Base-by-base conservation (phyloP, 2,113 vertebrate genomes). In the Leptocoma aspasia region DNA sequence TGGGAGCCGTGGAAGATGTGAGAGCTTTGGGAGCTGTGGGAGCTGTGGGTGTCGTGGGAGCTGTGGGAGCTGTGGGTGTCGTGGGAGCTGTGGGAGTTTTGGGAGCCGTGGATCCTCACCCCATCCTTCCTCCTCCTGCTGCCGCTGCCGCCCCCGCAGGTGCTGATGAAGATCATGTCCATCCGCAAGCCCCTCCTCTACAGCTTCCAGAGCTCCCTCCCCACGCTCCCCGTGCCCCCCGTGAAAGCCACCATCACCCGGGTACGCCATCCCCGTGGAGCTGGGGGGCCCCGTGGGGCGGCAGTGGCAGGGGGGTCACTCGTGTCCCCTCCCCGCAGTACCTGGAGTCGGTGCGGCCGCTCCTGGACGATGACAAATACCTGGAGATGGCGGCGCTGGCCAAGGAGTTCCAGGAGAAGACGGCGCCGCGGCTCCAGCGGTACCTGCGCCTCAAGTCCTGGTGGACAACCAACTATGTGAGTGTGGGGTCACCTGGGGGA, bases 401-500 rank as follows among this genome's bases (percentile, higher is more conserved):
- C 92, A 98, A 97, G 70, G 98, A 99, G 19, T 99, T 99, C 95
- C 98, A 98, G 97, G 96, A 98, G 60, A 96, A 98, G 23, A 95
- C 92, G 13, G 99, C 99, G 3, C 98, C 98, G 1, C 97, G 96
- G 80, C 97, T 99, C 33, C 99, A 99, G 97, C 99, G 98, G 91
- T 99, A 99, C 92, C 98, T 99, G 30, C 73, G 98, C 61, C 97
- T 99, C 68, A 99, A 99, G 89, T 99, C 99, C 8, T 99, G 99
- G 99, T 99, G 99, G 99, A 98, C 98, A 14, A 98, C 98, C 45
- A 99, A 99, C 97, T 99, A 99, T 2, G 99, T 99, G 94, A 61
- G 92, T 35, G 9, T 3, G 69, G 15, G 37, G 66, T 5, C 33
- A 4, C 5, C 27, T 1, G 33, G 47, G 47, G 45, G 59, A 18